Conservation (phyloP, 2,113 vertebrate genomes). For the Triplophysa siluroides region DNA sequence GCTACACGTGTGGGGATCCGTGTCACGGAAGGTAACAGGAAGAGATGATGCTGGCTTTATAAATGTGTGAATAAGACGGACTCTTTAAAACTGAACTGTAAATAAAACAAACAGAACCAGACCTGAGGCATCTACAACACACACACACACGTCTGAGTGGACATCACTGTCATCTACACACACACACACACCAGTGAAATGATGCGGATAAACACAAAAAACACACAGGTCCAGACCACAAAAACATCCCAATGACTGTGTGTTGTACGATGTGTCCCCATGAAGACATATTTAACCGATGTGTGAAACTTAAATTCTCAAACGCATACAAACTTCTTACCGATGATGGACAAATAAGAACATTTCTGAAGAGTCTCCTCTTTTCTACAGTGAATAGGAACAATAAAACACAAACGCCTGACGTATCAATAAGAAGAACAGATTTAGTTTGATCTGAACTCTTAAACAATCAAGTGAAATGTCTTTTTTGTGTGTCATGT, state of each 20-base stretch:
- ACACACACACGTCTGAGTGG: no score
- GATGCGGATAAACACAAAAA: no score
- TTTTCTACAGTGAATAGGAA: background rate
- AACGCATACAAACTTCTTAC: slow-evolving; percentile 36
- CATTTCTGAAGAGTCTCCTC: background rate
- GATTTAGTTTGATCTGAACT: slow-evolving; percentile 11
- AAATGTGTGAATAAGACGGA: no score
- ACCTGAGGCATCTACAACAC: no score
- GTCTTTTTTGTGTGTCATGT: slow-evolving; percentile 43
- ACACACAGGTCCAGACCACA: background rate
- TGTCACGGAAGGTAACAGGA: no score
- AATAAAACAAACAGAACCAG: no score
- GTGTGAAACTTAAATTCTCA: slow-evolving; percentile 53
- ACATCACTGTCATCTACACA: no score
- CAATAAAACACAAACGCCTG: background rate
- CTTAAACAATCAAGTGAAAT: slow-evolving; percentile 33
- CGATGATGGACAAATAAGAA: background rate
- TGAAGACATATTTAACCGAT: slow-evolving; percentile 4
- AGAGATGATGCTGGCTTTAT: no score
- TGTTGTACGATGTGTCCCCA: no score
- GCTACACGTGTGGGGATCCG: no score
- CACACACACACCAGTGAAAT: no score
- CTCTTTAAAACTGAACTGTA: no score
- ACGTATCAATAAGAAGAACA: background rate
- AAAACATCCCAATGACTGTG: background rate